Conservation (phyloP, 2,113 vertebrate species). For the Nibea coibor region DNA sequence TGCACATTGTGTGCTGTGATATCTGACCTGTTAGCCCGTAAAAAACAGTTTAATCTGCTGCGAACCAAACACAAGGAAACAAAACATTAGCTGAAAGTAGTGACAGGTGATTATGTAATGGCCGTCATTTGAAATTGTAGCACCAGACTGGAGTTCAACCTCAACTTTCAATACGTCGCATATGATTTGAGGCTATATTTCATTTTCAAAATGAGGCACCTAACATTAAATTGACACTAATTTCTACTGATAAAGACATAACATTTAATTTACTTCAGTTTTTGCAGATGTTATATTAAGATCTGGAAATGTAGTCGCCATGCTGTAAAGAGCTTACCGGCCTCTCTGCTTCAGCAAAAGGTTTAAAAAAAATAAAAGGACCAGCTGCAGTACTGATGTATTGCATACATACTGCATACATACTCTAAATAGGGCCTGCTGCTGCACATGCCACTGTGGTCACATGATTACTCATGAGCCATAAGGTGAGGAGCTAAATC, state of each 20-base stretch:
- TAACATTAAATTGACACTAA: not conserved
- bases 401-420: not conserved
- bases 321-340: not conserved
- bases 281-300: not conserved
- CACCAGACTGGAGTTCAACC: not conserved
- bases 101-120: not conserved
- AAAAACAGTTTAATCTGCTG: not conserved
- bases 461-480: not conserved
- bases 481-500: not conserved
- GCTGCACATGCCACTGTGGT: not conserved
- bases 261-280: not conserved
- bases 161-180: too few species aligned
- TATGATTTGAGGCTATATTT: not conserved
- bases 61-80: not conserved
- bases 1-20: not conserved
- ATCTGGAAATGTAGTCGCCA: not conserved
- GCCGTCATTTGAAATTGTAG: not conserved
- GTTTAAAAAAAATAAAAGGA: not conserved
- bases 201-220: not conserved
- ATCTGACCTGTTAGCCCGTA: not conserved
- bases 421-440: not conserved
- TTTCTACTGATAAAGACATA: not conserved
- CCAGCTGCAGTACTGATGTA: not conserved
- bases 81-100: not conserved
- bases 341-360: not conserved